Base-by-base conservation (phyloP, 1,140 invertebrate species). In the Manduca sexta region DNA sequence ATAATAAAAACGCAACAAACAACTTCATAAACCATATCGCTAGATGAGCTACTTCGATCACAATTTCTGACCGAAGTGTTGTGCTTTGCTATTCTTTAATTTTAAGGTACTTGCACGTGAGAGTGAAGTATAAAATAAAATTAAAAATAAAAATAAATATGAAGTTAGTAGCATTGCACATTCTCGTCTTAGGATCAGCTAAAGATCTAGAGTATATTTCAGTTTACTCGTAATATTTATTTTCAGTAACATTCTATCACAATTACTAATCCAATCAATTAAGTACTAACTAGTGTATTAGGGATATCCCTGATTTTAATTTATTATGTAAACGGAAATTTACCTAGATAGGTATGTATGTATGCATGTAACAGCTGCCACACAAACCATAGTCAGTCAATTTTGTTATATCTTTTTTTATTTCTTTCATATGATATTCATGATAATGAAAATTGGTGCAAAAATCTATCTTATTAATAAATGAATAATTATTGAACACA, bases 121-220 rank as follows among this genome's bases (percentile, higher is more conserved):
- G 63, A 72, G 71, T 78, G 74, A 80, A 58, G 66, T 74, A 72
- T 74, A 64, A 70, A 81, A 80, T 75, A 84, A 76, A 65, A 70
- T 65, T 61, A 54, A 66, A 79, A 81, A n/a, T 75, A 64, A 84
- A 75, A 74, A 70, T 69, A 78, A 75, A 69, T 74, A 84, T 81
- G 81, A 83, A 83, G 74, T 78, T 64, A 52, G 79, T 74, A 83
- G 81, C 79, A 84, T 83, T 75, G 79, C 81, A 84, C 81, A 84
- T 84, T 84, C 81, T 81, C 75, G 60, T 75, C 69, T 80, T 58
- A 83, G 77, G 75, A 74, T 74, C 69, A 80, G 75, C 78, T 84
- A 84, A 74, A 68, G 49, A 42, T 71, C 66, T 76, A 75, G 66
- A 59, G 34, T 39, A 74, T 55, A 78, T 72, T 74, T 69, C 63